Evolutionary conservation across 2,797 vertebrate species (phyloP), one percentile per base, ranked within the genome.

Genomic region (Hemitrygon akajei): DNA sequence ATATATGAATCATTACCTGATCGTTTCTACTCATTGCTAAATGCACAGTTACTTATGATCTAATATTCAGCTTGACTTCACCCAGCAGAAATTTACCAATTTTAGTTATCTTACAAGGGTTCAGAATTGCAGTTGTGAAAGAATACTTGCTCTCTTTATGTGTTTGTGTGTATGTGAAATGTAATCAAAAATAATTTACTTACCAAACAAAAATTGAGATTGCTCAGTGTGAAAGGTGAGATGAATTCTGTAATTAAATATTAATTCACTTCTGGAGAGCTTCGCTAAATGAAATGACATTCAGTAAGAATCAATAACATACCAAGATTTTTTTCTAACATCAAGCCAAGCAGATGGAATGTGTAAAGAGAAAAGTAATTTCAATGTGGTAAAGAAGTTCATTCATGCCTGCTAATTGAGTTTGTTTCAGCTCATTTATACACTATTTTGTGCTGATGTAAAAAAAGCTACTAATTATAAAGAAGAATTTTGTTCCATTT

Each of bases 261-360:
- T 34, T 91, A 91, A 91, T 91, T 91, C 89, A 71, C 63, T 91
- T 69, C 87, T 34, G 10, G 18, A 63, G 6, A n/a, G 69, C 63
- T 91, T 60, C 66, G 60, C 25, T 91, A 69, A 47, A 91, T 69
- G 81, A 25, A 27, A 58, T 84, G 47, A 56, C 22, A 58, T 30
- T 69, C 66, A n/a, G 87, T 71, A 91, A 91, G 56, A 79, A 91
- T 91, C 37, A 91, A 91, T 91, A 20, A 91, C 66, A 69, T 91
- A 63, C 63, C 22, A 91, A 91, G 66, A 14, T 71, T 16, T 91
- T 91, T 91, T 22, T 91, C n/a, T 25, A 22, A 66, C 34, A 69
- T 34, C 34, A 69, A 66, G 66, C 27, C n/a, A 20, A 69, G 63
- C 87, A 91, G 87, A 91, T 91, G 87, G 63, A 91, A 34, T 20